phyloP scores from a whole-genome alignment of 2,113 vertebrate species.

The Carassius auratus region DNA sequence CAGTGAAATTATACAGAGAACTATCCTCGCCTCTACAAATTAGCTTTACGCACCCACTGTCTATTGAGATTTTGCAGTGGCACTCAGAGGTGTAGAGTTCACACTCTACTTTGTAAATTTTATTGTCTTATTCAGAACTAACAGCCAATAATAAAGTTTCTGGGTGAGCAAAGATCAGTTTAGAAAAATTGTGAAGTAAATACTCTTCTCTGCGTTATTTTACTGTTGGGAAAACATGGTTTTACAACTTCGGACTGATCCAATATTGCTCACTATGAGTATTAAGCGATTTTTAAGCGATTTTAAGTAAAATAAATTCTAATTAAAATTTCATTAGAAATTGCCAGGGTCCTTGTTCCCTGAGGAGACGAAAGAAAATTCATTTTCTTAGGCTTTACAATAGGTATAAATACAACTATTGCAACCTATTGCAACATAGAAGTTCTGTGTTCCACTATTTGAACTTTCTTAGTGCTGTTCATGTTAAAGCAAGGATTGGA shows the following conservation, averaged over 20 bases:
- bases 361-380: neutral
- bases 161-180: slow-evolving; percentile 6
- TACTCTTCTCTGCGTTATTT: neutral
- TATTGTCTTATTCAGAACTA: slow-evolving; percentile 24
- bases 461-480: neutral
- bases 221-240: neutral
- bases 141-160: slow-evolving; percentile 15
- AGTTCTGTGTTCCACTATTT: neutral
- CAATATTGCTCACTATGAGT: neutral
- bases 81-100: slow-evolving; percentile 16
- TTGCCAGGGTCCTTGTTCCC: neutral
- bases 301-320: neutral
- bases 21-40: slow-evolving; percentile 12
- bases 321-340: neutral
- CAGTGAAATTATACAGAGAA: slow-evolving; percentile 27
- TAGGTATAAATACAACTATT: neutral
- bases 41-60: neutral
- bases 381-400: neutral
- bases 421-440: neutral
- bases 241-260: neutral
- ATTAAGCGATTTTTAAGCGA: neutral
- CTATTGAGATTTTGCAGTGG: slow-evolving; percentile 18
- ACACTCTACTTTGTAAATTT: neutral
- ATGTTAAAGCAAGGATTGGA: neutral
- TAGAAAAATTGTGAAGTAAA: neutral